Evolutionary conservation across 2,888 invertebrate genomes (phyloP).

Genomic region (Drosophila mettleri): DNA sequence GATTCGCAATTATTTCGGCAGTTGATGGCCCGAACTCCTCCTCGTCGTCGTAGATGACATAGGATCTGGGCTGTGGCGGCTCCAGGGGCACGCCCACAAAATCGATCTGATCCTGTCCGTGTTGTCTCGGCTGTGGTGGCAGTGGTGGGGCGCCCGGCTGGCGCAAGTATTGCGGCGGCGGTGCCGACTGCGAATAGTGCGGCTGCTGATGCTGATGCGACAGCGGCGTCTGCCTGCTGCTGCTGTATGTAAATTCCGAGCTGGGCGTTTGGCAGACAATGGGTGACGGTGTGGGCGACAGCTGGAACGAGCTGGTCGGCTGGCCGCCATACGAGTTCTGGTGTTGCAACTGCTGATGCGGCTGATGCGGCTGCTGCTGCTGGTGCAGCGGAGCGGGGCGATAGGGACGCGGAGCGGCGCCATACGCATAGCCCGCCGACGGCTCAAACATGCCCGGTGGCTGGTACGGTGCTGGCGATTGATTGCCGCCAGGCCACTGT

Average conservation of each 20-base stretch:
- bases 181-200: slow-evolving; percentile 80
- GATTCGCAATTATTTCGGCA: slow-evolving; percentile 96
- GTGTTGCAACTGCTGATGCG: slow-evolving; percentile 84
- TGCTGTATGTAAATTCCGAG: slow-evolving; percentile 87
- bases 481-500: slow-evolving; percentile 87
- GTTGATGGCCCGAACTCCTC: slow-evolving; percentile 93
- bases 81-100: slow-evolving; percentile 91
- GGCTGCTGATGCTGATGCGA: slow-evolving; percentile 76
- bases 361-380: too few species aligned
- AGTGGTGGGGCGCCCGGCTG: slow-evolving; percentile 78
- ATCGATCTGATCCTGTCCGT: slow-evolving; percentile 83
- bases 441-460: slow-evolving; percentile 64
- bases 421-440: slow-evolving; percentile 49
- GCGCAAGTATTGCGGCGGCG: slow-evolving; percentile 81
- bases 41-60: slow-evolving; percentile 88
- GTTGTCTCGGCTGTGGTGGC: slow-evolving; percentile 81
- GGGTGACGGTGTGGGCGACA: slow-evolving; percentile 87
- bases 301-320: slow-evolving; percentile 83
- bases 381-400: slow-evolving; percentile 83
- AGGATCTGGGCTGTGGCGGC: slow-evolving; percentile 88
- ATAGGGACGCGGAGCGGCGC: slow-evolving; percentile 85
- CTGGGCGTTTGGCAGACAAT: slow-evolving; percentile 87
- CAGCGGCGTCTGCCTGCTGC: slow-evolving; percentile 86
- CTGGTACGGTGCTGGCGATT: slow-evolving; percentile 84
- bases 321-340: slow-evolving; percentile 79